Evolutionary conservation across 2,888 invertebrate species (phyloP), one percentile per base, ranked within the genome.

Genomic region (Lochmaea capreae): DNA sequence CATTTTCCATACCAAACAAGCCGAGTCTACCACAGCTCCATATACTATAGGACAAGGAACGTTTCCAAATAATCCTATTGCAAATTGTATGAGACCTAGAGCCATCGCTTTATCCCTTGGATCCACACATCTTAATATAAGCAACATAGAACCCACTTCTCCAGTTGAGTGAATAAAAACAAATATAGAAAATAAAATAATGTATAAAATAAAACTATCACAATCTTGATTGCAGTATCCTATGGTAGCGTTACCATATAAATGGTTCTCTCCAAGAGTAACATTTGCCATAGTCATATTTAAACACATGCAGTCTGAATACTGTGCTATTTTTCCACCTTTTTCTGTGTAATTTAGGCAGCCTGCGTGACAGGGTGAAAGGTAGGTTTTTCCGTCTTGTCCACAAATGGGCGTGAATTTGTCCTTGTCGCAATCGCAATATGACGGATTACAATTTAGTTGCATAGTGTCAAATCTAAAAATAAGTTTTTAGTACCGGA

Each of bases 1-100:
- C 73, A 90, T 91, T 87, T 96, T 95, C 90, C 97, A 95, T 80
- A 96, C 92, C 46, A 96, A 90, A 86, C 97, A 97, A 6, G 97
- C 95, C 2, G 95, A 95, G 89, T 97, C 97, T 71, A 97, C 94
- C 5, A 97, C 95, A 59, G 95, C 94, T 75, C 97, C 97, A 87
- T 97, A 97, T 81, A 97, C 92, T 81, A 97, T 95, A n/a, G 97
- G 96, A 87, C 97, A 97, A 81, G 97, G 97, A 84, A 97, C 96
- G 88, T 97, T 97, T 80, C 96, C 97, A 88, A 97, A 96, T 79
- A 97, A 90, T 73, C 97, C 97, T 79, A 97, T 96, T 72, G 97
- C 96, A 87, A 96, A 96, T 87, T 96, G 96, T 85, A 97, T 96
- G 84, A 97, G 92, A 42, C 97, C 97, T 88, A 97, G 91, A 75